Evolutionary conservation across 2,888 invertebrate species (phyloP), one percentile per base, ranked within the genome.

Genomic region (Ochropacha duplaris): DNA sequence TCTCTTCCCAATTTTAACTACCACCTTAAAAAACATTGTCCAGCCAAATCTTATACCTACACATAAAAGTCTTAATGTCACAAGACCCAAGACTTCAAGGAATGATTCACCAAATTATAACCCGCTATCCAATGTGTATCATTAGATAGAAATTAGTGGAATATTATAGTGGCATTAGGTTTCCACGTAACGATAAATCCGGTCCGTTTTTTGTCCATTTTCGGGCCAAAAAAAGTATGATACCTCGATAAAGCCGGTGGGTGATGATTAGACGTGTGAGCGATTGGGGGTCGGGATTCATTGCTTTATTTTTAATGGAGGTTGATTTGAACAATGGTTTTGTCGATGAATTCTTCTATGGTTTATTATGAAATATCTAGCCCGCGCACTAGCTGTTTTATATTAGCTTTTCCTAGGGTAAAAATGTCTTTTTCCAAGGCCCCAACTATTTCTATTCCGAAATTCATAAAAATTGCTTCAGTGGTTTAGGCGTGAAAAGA

Each of bases 61-160:
- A 34, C 19, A 16, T 14, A 52, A 22, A 31, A 14, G 14, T 12
- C 14, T 34, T 19, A 51, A 31, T 52, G 52, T 52, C 52, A 52
- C 31, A 24, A 12, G 14, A 8, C 16, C 16, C 16, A 28, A 51
- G 52, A 34, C n/a, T 22, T 16, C 52, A 31, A 52, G 34, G 28
- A 52, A 52, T 52, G 52, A 52, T 52, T 52, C 52, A 52, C 31
- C 59, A 56, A 70, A 68, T 68, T 66, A 62, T 61, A 60, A 61
- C 54, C 54, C 59, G 59, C 39, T 51, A 59, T 51, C 60, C 57
- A 68, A 69, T 69, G 73, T 74, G 68, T 84, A 78, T 83, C 79
- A 88, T 88, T 87, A 88, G 73, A 76, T 76, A 78, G 68, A 79
- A 83, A 86, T 87, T 84, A 83, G 77, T 76, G 67, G 79, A 72